These are phyloP conservation scores for Tipula helvola DNA, from an alignment of 2,888 invertebrate genomes.

Conservation along the genomic window DNA sequence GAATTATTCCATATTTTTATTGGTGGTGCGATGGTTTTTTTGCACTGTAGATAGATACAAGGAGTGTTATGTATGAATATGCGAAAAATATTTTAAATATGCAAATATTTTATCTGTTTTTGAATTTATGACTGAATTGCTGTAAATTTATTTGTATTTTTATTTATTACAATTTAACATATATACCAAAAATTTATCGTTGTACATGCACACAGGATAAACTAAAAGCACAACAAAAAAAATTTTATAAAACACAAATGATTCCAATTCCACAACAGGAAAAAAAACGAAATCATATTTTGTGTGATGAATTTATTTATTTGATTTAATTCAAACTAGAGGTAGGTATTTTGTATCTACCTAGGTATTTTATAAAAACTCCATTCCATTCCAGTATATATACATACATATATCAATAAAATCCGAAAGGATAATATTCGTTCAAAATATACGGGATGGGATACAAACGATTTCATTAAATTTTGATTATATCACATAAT, in stretches of 20 bases:
- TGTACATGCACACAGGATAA: neutral
- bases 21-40: too few species aligned
- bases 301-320: neutral
- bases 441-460: neutral
- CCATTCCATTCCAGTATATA: neutral
- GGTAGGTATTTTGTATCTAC: too few species aligned
- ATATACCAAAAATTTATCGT: neutral
- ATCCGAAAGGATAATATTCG: neutral
- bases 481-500: neutral
- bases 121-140: neutral
- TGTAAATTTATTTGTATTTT: neutral
- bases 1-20: too few species aligned
- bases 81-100: neutral
- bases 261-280: neutral
- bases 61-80: neutral
- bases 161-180: neutral
- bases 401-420: neutral
- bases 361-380: neutral
- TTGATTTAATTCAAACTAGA: neutral
- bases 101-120: slow-evolving; percentile 4
- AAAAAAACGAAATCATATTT: neutral
- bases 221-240: neutral
- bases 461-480: neutral
- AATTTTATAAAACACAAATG: neutral
- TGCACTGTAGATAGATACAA: too few species aligned